A percentile compares a stretch with the other conserved stretches of the same genome.
These are phyloP conservation scores for Eupithecia pulchellata DNA, from an alignment of 2,888 invertebrate genomes.

Conservation along the genomic window DNA sequence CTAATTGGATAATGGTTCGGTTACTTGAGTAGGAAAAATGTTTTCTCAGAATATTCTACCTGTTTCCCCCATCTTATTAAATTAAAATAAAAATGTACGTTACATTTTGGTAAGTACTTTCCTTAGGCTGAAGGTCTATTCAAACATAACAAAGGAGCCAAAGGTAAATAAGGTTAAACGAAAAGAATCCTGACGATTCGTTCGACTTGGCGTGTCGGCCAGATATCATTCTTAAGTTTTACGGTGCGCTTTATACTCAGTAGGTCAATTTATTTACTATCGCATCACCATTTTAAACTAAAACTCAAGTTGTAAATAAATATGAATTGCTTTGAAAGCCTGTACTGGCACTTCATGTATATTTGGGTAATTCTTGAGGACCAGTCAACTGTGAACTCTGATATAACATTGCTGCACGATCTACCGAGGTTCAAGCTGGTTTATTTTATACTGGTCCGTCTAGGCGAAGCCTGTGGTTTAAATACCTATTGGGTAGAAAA, in stretches of 20 bases:
- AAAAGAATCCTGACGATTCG: background rate
- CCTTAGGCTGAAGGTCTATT: background rate
- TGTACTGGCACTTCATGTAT: constrained; percentile 18
- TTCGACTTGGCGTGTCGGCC: background rate
- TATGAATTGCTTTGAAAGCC: constrained; percentile 12
- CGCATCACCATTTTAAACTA: constrained; percentile 13
- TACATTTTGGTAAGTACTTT: background rate
- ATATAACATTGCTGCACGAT: constrained; percentile 21
- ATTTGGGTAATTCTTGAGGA: constrained; percentile 33
- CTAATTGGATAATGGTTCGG: background rate
- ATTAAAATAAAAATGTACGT: background rate
- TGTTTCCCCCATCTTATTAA: background rate
- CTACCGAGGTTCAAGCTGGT: background rate
- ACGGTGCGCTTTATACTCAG: background rate
- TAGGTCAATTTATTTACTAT: constrained; percentile 18
- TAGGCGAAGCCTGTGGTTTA: too few species aligned
- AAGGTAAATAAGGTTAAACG: background rate
- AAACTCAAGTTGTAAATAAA: constrained; percentile 8
- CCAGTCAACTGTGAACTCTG: constrained; percentile 32
- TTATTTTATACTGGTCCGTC: too few species aligned
- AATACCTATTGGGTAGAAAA: too few species aligned
- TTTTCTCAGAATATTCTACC: background rate
- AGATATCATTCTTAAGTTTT: background rate
- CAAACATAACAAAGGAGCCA: background rate
- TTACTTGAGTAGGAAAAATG: background rate